Evolutionary conservation across 2,113 vertebrate species (phyloP), one percentile per base, ranked within the genome.

Genomic region (Trochalopteron elliotii): DNA sequence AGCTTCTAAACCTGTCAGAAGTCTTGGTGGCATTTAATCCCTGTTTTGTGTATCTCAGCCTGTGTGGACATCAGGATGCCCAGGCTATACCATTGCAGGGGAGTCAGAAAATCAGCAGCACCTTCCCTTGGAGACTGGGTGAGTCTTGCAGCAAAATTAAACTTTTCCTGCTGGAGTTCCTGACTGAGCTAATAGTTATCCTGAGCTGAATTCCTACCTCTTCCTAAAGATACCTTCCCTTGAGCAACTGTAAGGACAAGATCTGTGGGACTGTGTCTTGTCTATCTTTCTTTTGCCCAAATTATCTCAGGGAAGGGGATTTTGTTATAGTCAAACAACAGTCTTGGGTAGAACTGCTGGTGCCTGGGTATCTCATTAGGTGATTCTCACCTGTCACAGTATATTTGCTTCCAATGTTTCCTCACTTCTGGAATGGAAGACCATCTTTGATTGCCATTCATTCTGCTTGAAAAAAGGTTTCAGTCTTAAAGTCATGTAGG

Each of bases 61-160:
- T 65, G 23, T 28, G 27, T 71, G 53, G 39, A 14, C 10, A 15
- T 0, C 79, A 50, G 42, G 71, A 35, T 35, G 33, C 49, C 79
- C 2, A 2, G 0, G 1, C 8, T 35, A 0, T 22, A 9, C 30
- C 11, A 2, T 3, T 79, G 13, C 1, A 3, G n/a, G 31, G 14
- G 0, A 37, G 21, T 56, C 56, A 78, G 47, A 35, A 93, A 52
- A 14, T 16, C 78, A 68, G 22, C n/a, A 44, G 12, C 19, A 30
- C 47, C 16, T 71, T 9, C 37, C 11, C 25, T 45, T 64, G 65
- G 53, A 35, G 23, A 20, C 0, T 11, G 16, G 25, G 30, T 31
- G 56, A 75, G 30, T 37, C 35, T 55, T 67, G 24, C 23, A 67
- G n/a, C 40, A 67, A 81, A 64, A 60, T 49, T 4, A 65, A 24